Conservation (phyloP, 2,888 invertebrate species). For the Acrobasis consociella region DNA sequence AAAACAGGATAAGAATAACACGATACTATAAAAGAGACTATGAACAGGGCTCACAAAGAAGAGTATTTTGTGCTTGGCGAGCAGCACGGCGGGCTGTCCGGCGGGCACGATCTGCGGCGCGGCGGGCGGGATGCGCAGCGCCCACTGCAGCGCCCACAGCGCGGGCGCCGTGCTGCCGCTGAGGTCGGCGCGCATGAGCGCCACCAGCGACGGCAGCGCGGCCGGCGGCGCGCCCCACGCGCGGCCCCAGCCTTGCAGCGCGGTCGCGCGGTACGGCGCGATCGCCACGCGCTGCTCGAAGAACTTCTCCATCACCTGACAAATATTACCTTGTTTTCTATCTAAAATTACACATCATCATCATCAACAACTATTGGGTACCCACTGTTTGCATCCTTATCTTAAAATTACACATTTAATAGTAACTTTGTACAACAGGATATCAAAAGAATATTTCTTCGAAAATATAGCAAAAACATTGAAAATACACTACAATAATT, state of each 20-base stretch:
- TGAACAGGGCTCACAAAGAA: slow-evolving; percentile 89
- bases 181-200: slow-evolving; percentile 88
- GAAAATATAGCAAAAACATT: no score
- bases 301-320: slow-evolving; percentile 94
- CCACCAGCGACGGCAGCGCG: slow-evolving; percentile 95
- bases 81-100: slow-evolving; percentile 93
- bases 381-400: no score
- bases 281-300: slow-evolving; percentile 95
- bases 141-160: slow-evolving; percentile 96
- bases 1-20: no score
- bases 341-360: no score
- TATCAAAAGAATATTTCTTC: no score
- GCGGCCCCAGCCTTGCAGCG: slow-evolving; percentile 92
- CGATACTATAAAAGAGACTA: not conserved
- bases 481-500: no score
- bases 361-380: no score
- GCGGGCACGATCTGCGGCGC: slow-evolving; percentile 94
- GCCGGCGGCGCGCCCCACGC: slow-evolving; percentile 92
- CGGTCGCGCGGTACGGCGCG: slow-evolving; percentile 95
- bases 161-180: slow-evolving; percentile 75
- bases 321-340: not conserved
- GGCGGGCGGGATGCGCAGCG: slow-evolving; percentile 95
- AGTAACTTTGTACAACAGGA: no score
- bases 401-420: no score
- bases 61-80: slow-evolving; percentile 93